phyloP scores from a whole-genome alignment of 2,888 invertebrate species.

The Philereme transversata region DNA sequence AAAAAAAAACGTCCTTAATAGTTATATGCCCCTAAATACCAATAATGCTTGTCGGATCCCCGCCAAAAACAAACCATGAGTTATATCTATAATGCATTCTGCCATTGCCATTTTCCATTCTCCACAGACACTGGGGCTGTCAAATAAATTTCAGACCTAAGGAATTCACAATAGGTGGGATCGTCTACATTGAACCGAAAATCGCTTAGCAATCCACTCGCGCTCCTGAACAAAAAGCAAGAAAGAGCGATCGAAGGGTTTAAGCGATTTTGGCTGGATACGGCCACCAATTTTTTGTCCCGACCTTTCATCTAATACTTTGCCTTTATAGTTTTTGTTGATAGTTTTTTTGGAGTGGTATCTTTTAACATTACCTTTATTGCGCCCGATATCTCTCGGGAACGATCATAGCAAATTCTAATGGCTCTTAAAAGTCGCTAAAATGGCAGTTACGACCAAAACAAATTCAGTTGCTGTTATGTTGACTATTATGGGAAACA shows the following conservation, averaged over 20 bases:
- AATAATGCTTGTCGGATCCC: constrained; percentile 82
- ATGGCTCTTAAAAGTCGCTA: constrained; percentile 69
- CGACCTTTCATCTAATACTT: constrained; percentile 73
- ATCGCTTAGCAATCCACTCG: constrained; percentile 64
- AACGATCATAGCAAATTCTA: constrained; percentile 76
- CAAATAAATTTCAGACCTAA: constrained; percentile 82
- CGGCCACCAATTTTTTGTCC: constrained; percentile 64
- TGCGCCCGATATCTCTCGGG: constrained; percentile 70
- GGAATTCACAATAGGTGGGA: constrained; percentile 81
- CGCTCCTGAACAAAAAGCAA: constrained; percentile 56
- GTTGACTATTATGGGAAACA: constrained; percentile 52
- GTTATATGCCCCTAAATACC: constrained; percentile 80
- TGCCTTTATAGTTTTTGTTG: constrained; percentile 75
- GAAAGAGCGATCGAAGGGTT: constrained; percentile 41
- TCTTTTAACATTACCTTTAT: constrained; percentile 77
- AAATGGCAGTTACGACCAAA: constrained; percentile 63
- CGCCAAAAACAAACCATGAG: constrained; percentile 84
- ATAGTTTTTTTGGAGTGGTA: constrained; percentile 75
- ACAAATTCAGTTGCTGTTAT: constrained; percentile 65
- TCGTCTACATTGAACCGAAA: constrained; percentile 63
- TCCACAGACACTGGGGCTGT: constrained; percentile 81
- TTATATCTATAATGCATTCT: constrained; percentile 81
- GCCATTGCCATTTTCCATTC: constrained; percentile 83
- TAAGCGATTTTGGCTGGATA: constrained; percentile 68
- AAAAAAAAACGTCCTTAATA: constrained; percentile 71